Base-by-base conservation (phyloP, 2,113 vertebrate species). In the Muntiacus reevesi region DNA sequence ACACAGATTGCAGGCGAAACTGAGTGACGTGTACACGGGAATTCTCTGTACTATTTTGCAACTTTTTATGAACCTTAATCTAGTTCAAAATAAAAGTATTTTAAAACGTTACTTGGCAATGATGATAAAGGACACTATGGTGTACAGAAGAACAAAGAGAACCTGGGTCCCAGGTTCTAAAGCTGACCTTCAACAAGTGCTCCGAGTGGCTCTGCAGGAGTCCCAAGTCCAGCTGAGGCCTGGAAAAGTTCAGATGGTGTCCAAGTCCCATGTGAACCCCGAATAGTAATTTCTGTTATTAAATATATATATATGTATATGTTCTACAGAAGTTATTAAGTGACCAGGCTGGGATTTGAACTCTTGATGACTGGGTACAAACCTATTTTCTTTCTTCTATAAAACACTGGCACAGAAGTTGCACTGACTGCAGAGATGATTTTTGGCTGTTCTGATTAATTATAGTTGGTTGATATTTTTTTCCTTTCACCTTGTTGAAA, bases 401-500 rank as follows among this genome's bases (percentile, higher is more conserved):
- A 83, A 91, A 89, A 25, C 25, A 60, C 23, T 89, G 19, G 8
- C 30, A 1, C 5, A 71, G 25, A 43, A 33, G 11, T 94, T 89
- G 55, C 57, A 55, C 15, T 55, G 74, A 85, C 7, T 50, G 9
- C 40, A 92, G 47, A 95, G 5, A 25, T 81, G 50, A 64, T n/a
- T 92, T 91, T 92, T 92, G 3, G 43, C 83, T 60, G 16, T 79
- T 87, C 21, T 74, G 10, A 43, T 82, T 96, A 5, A 71, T 52
- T 21, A 14, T 33, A 3, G 6, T 55, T 81, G 64, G 19, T 36
- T 86, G 5, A 12, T 71, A 40, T n/a, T 45, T 47, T 55, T 91
- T 60, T 84, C 43, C 16, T 94, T 71, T 96, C 83, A 97, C 94
- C 98, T 98, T 98, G n/a, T 74, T 74, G 21, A 74, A 74, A 71